Evolutionary conservation across 2,888 invertebrate species (phyloP).

Genomic region (Criorhina ranunculi): DNA sequence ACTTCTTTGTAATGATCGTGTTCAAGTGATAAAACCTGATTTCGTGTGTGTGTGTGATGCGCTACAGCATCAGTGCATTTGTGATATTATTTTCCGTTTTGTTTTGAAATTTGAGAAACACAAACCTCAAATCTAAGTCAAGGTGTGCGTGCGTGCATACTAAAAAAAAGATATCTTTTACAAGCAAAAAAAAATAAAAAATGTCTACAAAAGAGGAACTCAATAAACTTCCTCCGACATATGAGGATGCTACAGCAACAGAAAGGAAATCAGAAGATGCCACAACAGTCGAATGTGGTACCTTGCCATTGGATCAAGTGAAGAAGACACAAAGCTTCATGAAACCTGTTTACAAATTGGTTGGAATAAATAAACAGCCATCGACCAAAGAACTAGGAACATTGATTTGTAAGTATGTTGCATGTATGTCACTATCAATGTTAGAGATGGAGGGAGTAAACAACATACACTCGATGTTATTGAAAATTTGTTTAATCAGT

Average conservation of each 20-base stretch:
- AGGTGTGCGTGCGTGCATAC: slow-evolving; percentile 43
- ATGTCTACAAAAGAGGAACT: slow-evolving; percentile 59
- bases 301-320: slow-evolving; percentile 21
- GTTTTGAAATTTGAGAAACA: slow-evolving; percentile 52
- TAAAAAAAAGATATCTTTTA: slow-evolving; percentile 13
- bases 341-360: slow-evolving; percentile 74
- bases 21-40: slow-evolving; percentile 68
- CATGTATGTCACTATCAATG: background rate
- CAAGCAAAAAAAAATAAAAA: slow-evolving; percentile 19
- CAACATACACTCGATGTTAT: background rate
- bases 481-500: background rate
- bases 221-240: slow-evolving; percentile 57
- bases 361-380: slow-evolving; percentile 69
- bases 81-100: slow-evolving; percentile 25
- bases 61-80: slow-evolving; percentile 27
- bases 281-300: slow-evolving; percentile 59
- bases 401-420: slow-evolving; percentile 63
- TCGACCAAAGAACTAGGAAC: slow-evolving; percentile 70
- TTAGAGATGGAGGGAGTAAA: background rate
- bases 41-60: slow-evolving; percentile 34
- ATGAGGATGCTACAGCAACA: slow-evolving; percentile 56
- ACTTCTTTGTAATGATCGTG: slow-evolving; percentile 61
- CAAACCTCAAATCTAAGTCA: slow-evolving; percentile 62
- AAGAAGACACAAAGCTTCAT: slow-evolving; percentile 68
- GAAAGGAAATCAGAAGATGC: slow-evolving; percentile 43